Evolutionary conservation across 2,888 invertebrate species (phyloP).

Genomic region (Operophtera brumata): DNA sequence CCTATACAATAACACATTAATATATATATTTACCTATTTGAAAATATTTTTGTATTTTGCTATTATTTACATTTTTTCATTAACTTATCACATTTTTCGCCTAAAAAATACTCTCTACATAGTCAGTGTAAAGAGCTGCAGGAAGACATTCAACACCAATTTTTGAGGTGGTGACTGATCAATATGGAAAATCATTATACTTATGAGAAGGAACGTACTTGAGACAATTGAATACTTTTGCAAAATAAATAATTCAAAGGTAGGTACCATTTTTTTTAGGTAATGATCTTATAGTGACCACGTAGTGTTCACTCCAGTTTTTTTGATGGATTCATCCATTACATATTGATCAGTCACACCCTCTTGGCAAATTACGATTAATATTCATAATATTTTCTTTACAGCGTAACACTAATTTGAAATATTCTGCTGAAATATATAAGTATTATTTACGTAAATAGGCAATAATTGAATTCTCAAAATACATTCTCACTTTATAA

Average conservation of each 20-base stretch:
- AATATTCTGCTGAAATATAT: constrained; percentile 67
- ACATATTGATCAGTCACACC: constrained; percentile 21
- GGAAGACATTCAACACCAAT: constrained; percentile 77
- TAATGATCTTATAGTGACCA: no score
- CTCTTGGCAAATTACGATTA: constrained; percentile 64
- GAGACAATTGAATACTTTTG: no score
- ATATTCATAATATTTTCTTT: constrained; percentile 59
- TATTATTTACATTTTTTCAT: constrained; percentile 64
- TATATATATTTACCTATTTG: constrained; percentile 52
- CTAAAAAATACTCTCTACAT: constrained; percentile 76
- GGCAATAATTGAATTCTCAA: constrained; percentile 66
- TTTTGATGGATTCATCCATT: not conserved
- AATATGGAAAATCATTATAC: constrained; percentile 7
- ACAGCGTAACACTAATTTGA: constrained; percentile 73
- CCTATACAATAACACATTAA: constrained; percentile 66
- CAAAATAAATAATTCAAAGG: no score
- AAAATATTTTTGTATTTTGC: constrained; percentile 61
- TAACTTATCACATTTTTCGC: constrained; percentile 77
- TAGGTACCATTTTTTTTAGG: no score
- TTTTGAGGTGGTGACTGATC: constrained; percentile 20
- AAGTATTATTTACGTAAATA: constrained; percentile 41
- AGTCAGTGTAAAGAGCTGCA: constrained; percentile 81
- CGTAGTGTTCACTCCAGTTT: not conserved
- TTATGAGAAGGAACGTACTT: no score
- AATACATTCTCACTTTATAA: constrained; percentile 60